These are phyloP conservation scores for Canis aureus DNA, from an alignment of 2,113 vertebrate genomes.

Conservation along the genomic window DNA sequence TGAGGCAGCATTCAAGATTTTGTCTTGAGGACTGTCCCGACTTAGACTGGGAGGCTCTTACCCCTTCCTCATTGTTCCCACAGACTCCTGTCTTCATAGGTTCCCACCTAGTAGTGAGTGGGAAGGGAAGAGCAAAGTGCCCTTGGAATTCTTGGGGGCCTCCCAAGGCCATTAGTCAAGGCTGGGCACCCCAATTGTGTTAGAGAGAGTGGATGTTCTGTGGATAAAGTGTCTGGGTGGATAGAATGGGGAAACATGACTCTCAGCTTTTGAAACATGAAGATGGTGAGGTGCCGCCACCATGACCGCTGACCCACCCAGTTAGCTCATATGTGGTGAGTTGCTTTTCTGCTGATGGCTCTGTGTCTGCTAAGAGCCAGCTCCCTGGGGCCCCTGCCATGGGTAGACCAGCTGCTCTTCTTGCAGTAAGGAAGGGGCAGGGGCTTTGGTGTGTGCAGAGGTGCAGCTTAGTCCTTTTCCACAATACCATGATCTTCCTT, in stretches of 20 bases:
- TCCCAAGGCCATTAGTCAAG: not conserved
- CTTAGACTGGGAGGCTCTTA: not conserved
- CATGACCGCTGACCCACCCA: not conserved
- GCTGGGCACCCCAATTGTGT: not conserved
- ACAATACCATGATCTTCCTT: fast-evolving
- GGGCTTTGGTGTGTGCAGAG: fast-evolving
- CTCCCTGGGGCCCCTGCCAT: too few species aligned
- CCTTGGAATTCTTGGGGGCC: not conserved
- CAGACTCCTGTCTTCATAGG: too few species aligned
- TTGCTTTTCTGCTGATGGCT: not conserved
- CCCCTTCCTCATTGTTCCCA: too few species aligned
- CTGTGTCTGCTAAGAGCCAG: too few species aligned
- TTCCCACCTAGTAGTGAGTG: not conserved
- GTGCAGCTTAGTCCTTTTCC: fast-evolving
- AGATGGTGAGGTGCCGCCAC: not conserved
- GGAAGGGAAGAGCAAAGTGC: not conserved
- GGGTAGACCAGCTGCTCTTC: not conserved
- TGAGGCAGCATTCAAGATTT: not conserved
- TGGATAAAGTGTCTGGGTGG: too few species aligned
- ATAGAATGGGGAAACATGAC: not conserved
- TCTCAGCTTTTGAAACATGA: not conserved
- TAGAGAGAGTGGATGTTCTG: not conserved
- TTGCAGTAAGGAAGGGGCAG: not conserved
- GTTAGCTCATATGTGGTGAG: not conserved
- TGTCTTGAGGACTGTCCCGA: too few species aligned